Conservation (phyloP, 2,113 vertebrate species). For the Sinosuthora webbiana region DNA sequence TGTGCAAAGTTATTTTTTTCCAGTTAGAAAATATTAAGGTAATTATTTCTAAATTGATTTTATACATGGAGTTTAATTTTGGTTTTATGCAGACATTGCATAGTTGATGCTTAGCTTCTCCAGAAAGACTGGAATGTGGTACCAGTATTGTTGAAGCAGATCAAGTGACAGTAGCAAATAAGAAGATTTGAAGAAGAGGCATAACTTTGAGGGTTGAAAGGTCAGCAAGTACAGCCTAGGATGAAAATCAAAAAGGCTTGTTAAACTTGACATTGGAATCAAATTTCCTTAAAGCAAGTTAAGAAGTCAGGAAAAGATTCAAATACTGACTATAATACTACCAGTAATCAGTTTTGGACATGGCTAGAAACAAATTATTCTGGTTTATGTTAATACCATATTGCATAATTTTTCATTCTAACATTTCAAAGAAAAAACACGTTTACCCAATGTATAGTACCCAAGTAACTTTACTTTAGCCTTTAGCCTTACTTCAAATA, state of each 20-base stretch:
- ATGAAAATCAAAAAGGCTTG: constrained; percentile 40
- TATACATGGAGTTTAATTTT: constrained; percentile 61
- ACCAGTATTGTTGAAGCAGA: constrained; percentile 30
- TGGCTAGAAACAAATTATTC: neutral
- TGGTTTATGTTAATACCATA: neutral
- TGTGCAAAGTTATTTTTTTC: constrained; percentile 18
- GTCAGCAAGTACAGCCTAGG: constrained; percentile 96
- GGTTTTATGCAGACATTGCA: constrained; percentile 77
- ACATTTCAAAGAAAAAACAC: neutral
- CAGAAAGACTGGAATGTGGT: constrained; percentile 44
- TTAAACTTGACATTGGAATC: constrained; percentile 41
- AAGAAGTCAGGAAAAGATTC: neutral
- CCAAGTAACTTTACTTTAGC: constrained; percentile 60
- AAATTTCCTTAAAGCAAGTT: constrained; percentile 8
- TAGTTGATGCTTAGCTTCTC: constrained; percentile 70
- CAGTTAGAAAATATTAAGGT: constrained; percentile 55
- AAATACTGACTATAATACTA: neutral
- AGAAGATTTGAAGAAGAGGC: constrained; percentile 97
- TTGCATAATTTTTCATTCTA: neutral
- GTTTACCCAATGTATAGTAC: neutral
- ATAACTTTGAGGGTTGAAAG: constrained; percentile 98
- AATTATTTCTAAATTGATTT: constrained; percentile 59
- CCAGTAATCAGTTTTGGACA: neutral
- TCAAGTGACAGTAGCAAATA: constrained; percentile 91
- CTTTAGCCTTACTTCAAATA: constrained; percentile 83